Conservation (phyloP, 1,140 invertebrate species). For the Drosophila pseudoananassae region DNA sequence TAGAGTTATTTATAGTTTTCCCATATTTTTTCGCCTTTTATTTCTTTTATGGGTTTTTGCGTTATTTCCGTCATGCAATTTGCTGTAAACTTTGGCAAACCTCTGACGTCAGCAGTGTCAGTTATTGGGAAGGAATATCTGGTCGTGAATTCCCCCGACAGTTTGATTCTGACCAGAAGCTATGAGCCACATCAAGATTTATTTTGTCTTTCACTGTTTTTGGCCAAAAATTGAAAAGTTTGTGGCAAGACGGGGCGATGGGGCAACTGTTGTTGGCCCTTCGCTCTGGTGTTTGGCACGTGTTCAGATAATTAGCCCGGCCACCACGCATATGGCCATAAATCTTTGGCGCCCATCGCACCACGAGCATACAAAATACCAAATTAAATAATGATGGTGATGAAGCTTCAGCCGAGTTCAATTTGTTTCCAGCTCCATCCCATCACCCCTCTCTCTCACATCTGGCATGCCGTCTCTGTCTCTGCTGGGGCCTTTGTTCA, state of each 20-base stretch:
- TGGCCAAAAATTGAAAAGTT: constrained; percentile 32
- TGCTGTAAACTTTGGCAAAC: constrained; percentile 37
- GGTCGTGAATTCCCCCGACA: constrained; percentile 18
- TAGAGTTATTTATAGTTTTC: constrained; percentile 15
- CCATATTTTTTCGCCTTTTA: constrained; percentile 3
- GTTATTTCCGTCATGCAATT: constrained; percentile 62
- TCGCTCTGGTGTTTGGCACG: constrained; percentile 30
- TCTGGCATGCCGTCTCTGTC: constrained; percentile 1
- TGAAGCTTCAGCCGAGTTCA: constrained; percentile 62
- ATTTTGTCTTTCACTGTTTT: not conserved
- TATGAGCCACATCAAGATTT: not conserved
- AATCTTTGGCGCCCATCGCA: constrained; percentile 41
- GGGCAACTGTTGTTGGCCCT: too few species aligned
- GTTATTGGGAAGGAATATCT: constrained; percentile 21
- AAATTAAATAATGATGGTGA: constrained; percentile 82
- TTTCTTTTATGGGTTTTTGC: constrained; percentile 29
- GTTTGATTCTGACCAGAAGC: not conserved
- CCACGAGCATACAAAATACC: constrained; percentile 35
- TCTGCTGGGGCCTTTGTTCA: constrained; percentile 27
- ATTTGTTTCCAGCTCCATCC: constrained; percentile 27
- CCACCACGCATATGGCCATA: constrained; percentile 59
- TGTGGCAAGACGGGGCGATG: not conserved
- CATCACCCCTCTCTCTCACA: not conserved
- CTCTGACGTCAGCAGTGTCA: constrained; percentile 46
- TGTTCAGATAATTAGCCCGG: constrained; percentile 64